These are phyloP conservation scores for Crotalus horridus DNA, from an alignment of 2,113 vertebrate species.

Conservation along the genomic window DNA sequence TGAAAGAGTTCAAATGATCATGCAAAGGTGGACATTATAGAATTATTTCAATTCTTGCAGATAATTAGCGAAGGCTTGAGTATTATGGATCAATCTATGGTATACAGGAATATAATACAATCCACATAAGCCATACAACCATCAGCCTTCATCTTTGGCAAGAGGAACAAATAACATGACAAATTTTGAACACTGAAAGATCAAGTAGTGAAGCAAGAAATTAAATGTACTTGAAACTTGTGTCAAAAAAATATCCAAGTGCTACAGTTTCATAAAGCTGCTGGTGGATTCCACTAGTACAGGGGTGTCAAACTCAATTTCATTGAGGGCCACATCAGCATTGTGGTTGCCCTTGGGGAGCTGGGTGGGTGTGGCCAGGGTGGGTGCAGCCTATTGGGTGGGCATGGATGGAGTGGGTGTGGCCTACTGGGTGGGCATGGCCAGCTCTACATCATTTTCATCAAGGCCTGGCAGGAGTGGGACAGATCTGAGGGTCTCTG, in stretches of 20 bases:
- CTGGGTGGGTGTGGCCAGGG: no score
- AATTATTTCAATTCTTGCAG: background rate
- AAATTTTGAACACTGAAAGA: background rate
- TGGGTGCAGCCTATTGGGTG: no score
- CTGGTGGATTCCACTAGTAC: background rate
- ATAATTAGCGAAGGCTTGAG: background rate
- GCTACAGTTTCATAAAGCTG: background rate
- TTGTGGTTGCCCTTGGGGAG: no score
- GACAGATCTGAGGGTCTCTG: no score
- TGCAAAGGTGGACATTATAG: background rate
- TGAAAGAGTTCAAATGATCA: background rate
- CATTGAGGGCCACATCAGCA: no score
- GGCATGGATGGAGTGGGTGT: no score
- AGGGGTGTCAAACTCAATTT: no score
- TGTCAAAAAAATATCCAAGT: background rate
- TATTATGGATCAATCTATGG: background rate
- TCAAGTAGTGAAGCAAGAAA: background rate
- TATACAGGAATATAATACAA: background rate
- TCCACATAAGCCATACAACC: background rate
- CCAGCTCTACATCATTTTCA: no score
- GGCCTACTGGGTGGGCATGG: no score
- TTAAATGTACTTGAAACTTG: background rate
- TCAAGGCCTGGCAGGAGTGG: no score
- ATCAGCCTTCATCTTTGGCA: background rate
- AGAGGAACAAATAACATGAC: background rate